Conservation (phyloP, 2,797 vertebrate genomes). For the Epinephelus awoara region DNA sequence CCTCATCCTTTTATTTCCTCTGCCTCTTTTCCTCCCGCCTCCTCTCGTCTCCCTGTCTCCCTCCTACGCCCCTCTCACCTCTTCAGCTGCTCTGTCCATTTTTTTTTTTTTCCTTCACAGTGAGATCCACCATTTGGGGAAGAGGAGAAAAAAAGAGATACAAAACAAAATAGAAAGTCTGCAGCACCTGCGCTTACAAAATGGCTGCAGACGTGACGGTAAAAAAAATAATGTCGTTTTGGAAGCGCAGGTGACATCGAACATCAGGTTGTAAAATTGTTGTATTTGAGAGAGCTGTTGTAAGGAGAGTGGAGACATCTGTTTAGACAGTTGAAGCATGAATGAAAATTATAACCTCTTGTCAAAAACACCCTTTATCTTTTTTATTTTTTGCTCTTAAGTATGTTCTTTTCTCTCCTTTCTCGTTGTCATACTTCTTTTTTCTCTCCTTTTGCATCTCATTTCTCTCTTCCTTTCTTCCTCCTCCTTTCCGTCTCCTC, state of each 20-base stretch:
- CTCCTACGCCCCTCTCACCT: constrained; percentile 26
- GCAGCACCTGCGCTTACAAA: constrained; percentile 61
- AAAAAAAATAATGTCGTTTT: constrained; percentile 6
- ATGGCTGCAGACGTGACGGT: constrained; percentile 49
- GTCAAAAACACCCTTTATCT: not conserved
- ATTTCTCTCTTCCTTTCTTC: not conserved
- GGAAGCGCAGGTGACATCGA: constrained; percentile 19
- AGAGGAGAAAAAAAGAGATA: not conserved
- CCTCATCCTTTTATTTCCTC: not conserved
- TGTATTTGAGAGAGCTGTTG: constrained; percentile 8
- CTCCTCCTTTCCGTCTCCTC: not conserved
- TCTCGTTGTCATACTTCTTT: not conserved
- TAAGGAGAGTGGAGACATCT: constrained; percentile 28
- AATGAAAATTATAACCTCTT: constrained; percentile 22
- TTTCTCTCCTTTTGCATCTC: not conserved
- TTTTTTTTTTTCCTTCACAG: not conserved
- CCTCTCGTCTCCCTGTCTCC: not conserved
- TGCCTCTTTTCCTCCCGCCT: not conserved
- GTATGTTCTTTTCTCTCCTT: constrained; percentile 8
- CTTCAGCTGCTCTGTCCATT: constrained; percentile 7
- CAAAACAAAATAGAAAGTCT: constrained; percentile 30
- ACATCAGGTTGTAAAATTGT: constrained; percentile 6
- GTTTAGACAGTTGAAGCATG: constrained; percentile 4
- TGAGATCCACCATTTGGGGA: constrained; percentile 50
- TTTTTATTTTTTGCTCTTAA: not conserved